phyloP scores from a whole-genome alignment of 2,113 vertebrate genomes.

The Fregetta grallaria region DNA sequence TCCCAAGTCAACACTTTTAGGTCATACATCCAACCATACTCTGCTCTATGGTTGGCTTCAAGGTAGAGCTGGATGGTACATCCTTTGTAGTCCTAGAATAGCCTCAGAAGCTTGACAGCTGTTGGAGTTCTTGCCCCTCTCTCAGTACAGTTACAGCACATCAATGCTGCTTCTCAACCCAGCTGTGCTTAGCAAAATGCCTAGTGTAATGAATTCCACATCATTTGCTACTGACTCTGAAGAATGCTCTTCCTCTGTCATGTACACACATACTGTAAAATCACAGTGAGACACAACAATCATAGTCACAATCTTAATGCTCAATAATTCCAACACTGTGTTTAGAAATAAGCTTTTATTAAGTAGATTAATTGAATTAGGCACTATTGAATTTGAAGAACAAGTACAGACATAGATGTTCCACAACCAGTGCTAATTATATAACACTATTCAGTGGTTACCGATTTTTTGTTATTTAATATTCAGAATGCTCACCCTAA shows the following conservation, averaged over 20 bases:
- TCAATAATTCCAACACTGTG: neutral
- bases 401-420: neutral
- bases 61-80: neutral
- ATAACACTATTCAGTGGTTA: neutral
- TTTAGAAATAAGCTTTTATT: constrained; percentile 52
- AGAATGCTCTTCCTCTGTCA: neutral
- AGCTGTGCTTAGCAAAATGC: neutral
- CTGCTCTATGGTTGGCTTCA: neutral
- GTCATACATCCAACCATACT: neutral
- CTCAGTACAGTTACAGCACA: neutral
- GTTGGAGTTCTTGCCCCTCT: neutral
- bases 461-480: neutral
- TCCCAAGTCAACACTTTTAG: neutral
- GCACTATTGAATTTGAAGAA: neutral
- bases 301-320: neutral
- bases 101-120: neutral
- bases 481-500: neutral
- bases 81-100: neutral
- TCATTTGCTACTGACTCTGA: neutral
- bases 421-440: neutral
- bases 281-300: neutral
- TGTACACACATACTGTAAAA: neutral
- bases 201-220: neutral
- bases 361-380: neutral
- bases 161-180: neutral